Conservation (phyloP, 2,797 vertebrate species). For the Decapterus maruadsi region DNA sequence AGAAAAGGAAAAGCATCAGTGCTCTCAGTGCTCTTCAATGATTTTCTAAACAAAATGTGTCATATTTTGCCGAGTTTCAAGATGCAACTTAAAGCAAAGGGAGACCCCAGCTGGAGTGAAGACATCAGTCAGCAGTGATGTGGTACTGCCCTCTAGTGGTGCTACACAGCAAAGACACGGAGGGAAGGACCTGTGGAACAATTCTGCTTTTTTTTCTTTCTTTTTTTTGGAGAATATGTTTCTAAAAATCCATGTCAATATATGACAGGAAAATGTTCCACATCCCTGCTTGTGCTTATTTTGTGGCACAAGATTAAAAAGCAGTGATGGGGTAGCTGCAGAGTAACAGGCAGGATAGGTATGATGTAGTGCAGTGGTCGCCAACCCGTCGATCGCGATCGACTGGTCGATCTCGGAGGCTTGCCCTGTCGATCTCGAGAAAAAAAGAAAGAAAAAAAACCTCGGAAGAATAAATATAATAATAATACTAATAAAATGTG, state of each 20-base stretch:
- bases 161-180: neutral
- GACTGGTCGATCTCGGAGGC: no score
- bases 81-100: neutral
- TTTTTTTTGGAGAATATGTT: no score
- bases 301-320: neutral
- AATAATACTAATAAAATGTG: no score
- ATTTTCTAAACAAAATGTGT: slow-evolving; percentile 44
- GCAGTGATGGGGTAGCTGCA: neutral
- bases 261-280: neutral
- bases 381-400: no score
- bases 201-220: no score
- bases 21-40: no score
- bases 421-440: no score
- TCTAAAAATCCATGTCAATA: neutral
- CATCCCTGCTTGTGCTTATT: neutral
- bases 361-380: no score
- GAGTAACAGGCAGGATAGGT: neutral
- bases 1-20: neutral
- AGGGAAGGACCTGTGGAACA: neutral
- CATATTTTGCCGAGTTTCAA: slow-evolving; percentile 62
- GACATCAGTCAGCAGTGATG: no score
- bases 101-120: slow-evolving; percentile 12
- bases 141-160: slow-evolving; percentile 47
- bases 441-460: no score
- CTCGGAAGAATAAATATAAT: no score